Evolutionary conservation across 2,888 invertebrate species (phyloP), one percentile per base, ranked within the genome.

Genomic region (Tenthredo livida): DNA sequence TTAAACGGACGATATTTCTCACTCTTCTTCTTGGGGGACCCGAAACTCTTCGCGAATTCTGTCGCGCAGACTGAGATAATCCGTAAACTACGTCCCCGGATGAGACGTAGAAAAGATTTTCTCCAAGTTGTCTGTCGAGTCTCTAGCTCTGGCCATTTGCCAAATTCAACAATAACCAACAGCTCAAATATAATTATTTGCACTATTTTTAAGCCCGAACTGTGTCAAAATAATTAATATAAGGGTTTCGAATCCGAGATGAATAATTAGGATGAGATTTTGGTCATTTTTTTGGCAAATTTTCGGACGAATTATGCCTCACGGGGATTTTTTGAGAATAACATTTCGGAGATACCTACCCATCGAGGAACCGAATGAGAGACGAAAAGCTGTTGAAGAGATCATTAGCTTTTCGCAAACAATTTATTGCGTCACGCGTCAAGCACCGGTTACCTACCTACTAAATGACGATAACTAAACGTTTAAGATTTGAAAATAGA

Each of bases 41-140:
- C 70, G 29, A 70, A 37, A 25, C 12, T 61, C 25, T 61, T 25
- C 0, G 15, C 15, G 9, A 33, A 75, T 21, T 75, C 47, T 75
- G n/a, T 47, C 21, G 29, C 21, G 29, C 5, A 33, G 33, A 33
- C 1, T 17, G 9, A 77, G n/a, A 50, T 77, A 33, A 33, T 50
- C 54, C 17, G 25, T 1, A 77, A 73, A n/a, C 43, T 43, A 43
- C 17, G 17, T 73, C 4, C 40, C n/a, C n/a, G 2, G 33, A 54
- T 33, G 77, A 77, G 77, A 75, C 33, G 40, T 43, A 37, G 72
- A 75, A 58, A 73, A 75, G 40, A 84, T 77, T 84, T 84, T 65
- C 78, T 29, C 84, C 84, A 78, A 77, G 84, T 84, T 84, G 77
- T 84, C 84, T 84, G 75, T 75, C 84, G 84, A 61, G 84, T 77